Evolutionary conservation across 2,888 invertebrate genomes (phyloP), one percentile per base, ranked within the genome.

Genomic region (Dorcus parallelipipedus): DNA sequence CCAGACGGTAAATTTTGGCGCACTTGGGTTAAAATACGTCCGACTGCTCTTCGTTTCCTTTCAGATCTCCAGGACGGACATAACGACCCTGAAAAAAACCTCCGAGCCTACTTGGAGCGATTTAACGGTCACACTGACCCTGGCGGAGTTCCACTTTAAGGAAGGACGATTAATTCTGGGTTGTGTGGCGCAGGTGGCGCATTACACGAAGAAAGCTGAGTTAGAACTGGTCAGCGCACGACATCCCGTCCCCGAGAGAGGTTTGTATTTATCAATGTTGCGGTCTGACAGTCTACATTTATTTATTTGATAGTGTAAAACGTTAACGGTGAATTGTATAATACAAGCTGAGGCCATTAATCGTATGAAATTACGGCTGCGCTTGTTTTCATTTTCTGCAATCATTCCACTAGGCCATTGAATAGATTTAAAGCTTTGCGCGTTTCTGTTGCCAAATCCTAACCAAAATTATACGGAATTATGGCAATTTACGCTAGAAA

Each of bases 191-290:
- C 83, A 86, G 67, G 83, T 91, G 65, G 84, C 84, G 56, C 83
- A 85, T 59, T 91, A 90, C 80, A 83, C 84, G 67, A 83, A 84
- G 74, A 84, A 84, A 56, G 86, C 87, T 54, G 88, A 86, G 70
- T 78, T 87, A 64, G 86, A 88, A 73, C 84, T 90, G 71, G 86
- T 87, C 60, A 86, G 86, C 58, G 86, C 87, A 49, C 84, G 87
- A 55, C 90, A 91, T 78, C 91, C 91, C 4, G 83, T 89, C 68
- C 91, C 91, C 17, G 90, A 90, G 75, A 84, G 90, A 82, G 90
- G 91, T 90, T 75, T 81, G 82, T 72, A 61, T 67, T 63, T 58
- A 54, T 52, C 50, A 54, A 54, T 43, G 17, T 52, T 52, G 42
- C 45, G 43, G 38, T 43, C 52, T 14, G 42, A 43, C 38, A 14